Base-by-base conservation (phyloP, 1,140 invertebrate species). In the Yoshiicerus persimilis region DNA sequence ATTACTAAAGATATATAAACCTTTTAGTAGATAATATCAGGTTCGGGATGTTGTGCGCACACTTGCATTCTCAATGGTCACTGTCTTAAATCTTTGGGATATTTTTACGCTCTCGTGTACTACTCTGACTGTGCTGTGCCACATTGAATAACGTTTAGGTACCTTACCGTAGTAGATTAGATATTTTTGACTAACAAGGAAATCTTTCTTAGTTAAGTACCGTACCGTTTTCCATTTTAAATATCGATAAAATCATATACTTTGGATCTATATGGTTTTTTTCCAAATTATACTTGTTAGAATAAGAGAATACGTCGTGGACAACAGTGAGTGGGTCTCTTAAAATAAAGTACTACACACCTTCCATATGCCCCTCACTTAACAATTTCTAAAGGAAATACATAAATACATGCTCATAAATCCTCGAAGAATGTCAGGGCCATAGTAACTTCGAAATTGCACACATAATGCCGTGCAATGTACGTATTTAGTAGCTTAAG, bases 321-420 rank as follows among this genome's bases (percentile, higher is more conserved):
- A 56, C 66, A 30, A 70, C 9, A 30, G 66, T 66, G 25, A 25
- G 27, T 30, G 66, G 30, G 10, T 30, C 25, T 70, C 25, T 30
- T 32, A 70, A 56, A 32, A 3, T 70, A 70, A 66, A 66, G 66
- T 32, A 70, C 66, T 30, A 30, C 34, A 80, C 75, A 80, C 75
- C 75, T 80, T 80, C 75, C 75, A 80, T 80, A 80, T 80, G 75
- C 75, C 75, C 47, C 75, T 80, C 75, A 80, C 75, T 80, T 36
- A 80, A 80, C 75, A 80, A 80, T 80, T 80, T 80, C 75, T 80
- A 80, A 80, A 80, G 75, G 75, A 80, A 80, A 80, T 38, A 38
- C 34, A 80, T 80, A 80, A 80, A 80, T 86, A 38, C 41, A 86
- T 36, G 85, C 85, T 86, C 86, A 87, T 87, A 87, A 87, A 87